These are phyloP conservation scores for Onthophagus taurus DNA, from an alignment of 1,140 invertebrate species.

Conservation along the genomic window DNA sequence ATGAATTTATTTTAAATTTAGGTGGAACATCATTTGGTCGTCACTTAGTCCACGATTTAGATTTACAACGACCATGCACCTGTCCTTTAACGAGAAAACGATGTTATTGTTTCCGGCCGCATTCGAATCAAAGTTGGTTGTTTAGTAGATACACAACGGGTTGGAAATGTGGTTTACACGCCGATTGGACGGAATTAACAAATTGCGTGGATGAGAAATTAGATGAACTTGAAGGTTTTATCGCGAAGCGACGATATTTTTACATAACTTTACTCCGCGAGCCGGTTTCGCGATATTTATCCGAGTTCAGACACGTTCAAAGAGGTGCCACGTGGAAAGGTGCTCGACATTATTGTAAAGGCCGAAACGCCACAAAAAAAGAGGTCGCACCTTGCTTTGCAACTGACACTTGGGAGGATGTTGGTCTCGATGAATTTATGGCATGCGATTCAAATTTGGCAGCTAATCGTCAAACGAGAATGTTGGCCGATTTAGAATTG, in stretches of 20 bases:
- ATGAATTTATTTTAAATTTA: conserved; percentile 18
- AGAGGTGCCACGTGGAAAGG: conserved; percentile 94
- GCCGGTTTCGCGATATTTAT: conserved; percentile 59
- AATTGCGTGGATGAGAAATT: conserved; percentile 80
- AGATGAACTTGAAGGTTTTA: conserved; percentile 74
- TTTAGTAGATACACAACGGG: conserved; percentile 98
- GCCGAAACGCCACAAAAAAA: conserved; percentile 62
- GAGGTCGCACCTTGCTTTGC: conserved; percentile 73
- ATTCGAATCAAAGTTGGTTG: conserved; percentile 88
- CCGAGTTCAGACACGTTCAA: conserved; percentile 66
- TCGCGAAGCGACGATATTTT: conserved; percentile 78
- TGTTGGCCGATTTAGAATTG: conserved; percentile 90
- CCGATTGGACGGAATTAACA: conserved; percentile 95
- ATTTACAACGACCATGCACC: conserved; percentile 75
- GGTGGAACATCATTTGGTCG: conserved; percentile 90
- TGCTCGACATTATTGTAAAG: conserved; percentile 80
- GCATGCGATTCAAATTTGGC: conserved; percentile 87
- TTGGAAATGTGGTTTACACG: conserved; percentile 97
- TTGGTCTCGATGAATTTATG: conserved; percentile 75
- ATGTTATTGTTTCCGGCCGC: conserved; percentile 87
- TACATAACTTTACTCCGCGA: conserved; percentile 93
- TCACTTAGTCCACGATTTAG: conserved; percentile 88
- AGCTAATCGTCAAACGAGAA: conserved; percentile 91
- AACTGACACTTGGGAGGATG: conserved; percentile 56
- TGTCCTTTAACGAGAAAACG: conserved; percentile 74